These are phyloP conservation scores for Drosophila meridiana DNA, from an alignment of 2,888 invertebrate genomes.

Conservation along the genomic window DNA sequence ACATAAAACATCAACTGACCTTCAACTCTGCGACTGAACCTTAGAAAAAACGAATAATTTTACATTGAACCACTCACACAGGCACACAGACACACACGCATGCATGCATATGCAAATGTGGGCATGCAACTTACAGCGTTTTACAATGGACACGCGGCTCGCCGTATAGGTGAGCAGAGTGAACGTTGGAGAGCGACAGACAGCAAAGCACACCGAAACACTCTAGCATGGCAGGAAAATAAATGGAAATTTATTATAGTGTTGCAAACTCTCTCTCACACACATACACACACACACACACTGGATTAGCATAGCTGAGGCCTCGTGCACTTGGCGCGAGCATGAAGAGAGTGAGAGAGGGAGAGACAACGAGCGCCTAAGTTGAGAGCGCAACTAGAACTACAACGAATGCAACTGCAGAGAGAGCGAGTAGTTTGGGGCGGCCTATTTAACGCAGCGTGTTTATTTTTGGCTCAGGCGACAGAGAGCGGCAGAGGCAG, in stretches of 20 bases:
- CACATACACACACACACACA: not conserved
- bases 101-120: constrained; percentile 63
- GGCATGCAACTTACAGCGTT: constrained; percentile 73
- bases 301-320: constrained; percentile 33
- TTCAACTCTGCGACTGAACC: constrained; percentile 85
- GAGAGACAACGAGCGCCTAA: not conserved
- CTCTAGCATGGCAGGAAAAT: constrained; percentile 38
- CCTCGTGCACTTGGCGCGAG: constrained; percentile 76
- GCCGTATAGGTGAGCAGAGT: constrained; percentile 27
- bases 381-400: constrained; percentile 32
- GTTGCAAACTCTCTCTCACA: constrained; percentile 37
- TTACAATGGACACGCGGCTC: constrained; percentile 49
- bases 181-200: constrained; percentile 13
- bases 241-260: constrained; percentile 26
- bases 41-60: constrained; percentile 84
- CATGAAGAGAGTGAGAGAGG: constrained; percentile 16
- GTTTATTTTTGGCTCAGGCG: constrained; percentile 73
- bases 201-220: constrained; percentile 36
- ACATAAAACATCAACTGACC: constrained; percentile 85
- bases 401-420: constrained; percentile 27
- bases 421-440: constrained; percentile 36
- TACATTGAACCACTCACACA: constrained; percentile 67
- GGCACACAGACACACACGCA: constrained; percentile 23
- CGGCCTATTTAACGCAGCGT: constrained; percentile 77
- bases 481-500: constrained; percentile 22